A percentile compares a stretch with the other conserved stretches of the same genome.
These are phyloP conservation scores for Lysandra coridon DNA, from an alignment of 2,888 invertebrate genomes.

Conservation along the genomic window DNA sequence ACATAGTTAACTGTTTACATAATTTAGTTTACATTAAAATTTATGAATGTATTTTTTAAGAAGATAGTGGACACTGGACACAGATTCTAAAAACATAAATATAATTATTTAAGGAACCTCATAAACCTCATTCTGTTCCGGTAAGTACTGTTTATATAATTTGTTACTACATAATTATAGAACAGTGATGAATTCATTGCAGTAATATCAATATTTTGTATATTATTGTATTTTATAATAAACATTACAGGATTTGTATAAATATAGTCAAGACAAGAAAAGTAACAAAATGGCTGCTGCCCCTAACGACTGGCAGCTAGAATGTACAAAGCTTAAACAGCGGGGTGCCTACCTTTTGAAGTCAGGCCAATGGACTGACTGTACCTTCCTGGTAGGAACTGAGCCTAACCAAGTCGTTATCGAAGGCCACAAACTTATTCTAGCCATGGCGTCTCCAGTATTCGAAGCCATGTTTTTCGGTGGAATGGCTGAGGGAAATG, in stretches of 20 bases:
- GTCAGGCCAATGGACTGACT: conserved; percentile 91
- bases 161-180: neutral
- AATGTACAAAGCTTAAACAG: conserved; percentile 85
- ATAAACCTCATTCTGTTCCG: neutral
- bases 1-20: neutral
- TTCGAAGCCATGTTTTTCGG: conserved; percentile 95
- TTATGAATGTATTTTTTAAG: neutral
- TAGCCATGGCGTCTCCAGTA: conserved; percentile 93
- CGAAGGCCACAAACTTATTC: conserved; percentile 88
- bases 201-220: neutral
- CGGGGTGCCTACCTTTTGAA: conserved; percentile 88
- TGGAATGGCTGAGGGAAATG: conserved; percentile 88
- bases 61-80: neutral
- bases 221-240: neutral
- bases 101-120: neutral
- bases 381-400: conserved; percentile 89
- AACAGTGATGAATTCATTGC: neutral
- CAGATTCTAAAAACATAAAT: neutral
- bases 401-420: conserved; percentile 87
- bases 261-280: conserved; percentile 28
- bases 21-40: neutral
- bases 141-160: neutral
- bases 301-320: conserved; percentile 88
- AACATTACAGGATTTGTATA: neutral
- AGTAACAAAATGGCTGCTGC: conserved; percentile 68